A percentile compares a stretch with the other conserved stretches of the same genome.
phyloP scores from a whole-genome alignment of 2,797 vertebrate species.

The Hoplostethus mediterraneus region DNA sequence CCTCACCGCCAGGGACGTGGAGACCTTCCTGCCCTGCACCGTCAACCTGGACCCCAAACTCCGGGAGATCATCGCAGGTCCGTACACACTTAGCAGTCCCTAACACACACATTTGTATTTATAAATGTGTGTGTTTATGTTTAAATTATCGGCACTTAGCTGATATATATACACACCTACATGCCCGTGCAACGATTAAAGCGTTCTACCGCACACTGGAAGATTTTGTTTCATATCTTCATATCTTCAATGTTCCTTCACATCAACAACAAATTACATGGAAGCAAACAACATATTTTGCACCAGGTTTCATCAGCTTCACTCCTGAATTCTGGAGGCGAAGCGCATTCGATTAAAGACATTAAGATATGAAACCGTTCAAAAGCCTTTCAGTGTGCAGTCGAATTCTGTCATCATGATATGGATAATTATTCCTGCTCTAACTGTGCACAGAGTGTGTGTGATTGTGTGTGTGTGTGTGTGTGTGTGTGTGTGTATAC shows the following conservation, averaged over 20 bases:
- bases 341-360: not conserved
- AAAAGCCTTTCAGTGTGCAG: not conserved
- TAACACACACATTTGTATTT: no score
- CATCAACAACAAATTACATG: not conserved
- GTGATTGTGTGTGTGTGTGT: not conserved
- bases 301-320: no score
- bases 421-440: not conserved
- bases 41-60: conserved; percentile 98
- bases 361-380: not conserved
- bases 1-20: conserved; percentile 92
- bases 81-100: no score
- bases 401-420: not conserved
- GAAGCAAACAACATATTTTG: not conserved
- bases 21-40: conserved; percentile 96
- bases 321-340: no score
- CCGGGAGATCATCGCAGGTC: conserved; percentile 96
- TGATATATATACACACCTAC: no score
- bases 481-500: not conserved
- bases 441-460: not conserved
- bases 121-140: no score
- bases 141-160: not conserved
- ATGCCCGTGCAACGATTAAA: no score
- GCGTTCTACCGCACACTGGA: not conserved
- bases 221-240: not conserved
- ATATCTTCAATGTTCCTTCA: not conserved